phyloP scores from a whole-genome alignment of 2,113 vertebrate species.

The Plecotus auritus region DNA sequence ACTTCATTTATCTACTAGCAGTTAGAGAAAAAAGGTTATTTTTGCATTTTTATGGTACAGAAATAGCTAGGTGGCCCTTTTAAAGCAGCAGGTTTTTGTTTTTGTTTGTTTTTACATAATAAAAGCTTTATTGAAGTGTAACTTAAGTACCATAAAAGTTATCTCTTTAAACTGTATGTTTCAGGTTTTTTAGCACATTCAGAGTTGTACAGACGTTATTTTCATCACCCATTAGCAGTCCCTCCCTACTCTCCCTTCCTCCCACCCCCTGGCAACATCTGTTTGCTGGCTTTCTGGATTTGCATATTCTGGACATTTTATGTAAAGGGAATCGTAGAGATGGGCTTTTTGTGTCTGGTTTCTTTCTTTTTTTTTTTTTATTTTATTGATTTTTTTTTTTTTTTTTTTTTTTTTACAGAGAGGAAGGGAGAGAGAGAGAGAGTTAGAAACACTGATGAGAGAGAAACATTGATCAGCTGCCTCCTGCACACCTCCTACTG shows the following conservation, averaged over 20 bases:
- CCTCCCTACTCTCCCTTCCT: background rate
- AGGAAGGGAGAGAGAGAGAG: too few relatives aligned
- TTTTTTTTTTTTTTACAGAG: too few relatives aligned
- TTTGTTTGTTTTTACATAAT: background rate
- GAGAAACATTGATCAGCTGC: too few relatives aligned
- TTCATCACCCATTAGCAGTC: background rate
- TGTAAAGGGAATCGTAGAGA: background rate
- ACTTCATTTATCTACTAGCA: background rate
- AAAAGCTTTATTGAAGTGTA: background rate
- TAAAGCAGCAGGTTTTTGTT: background rate
- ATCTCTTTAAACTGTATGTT: background rate
- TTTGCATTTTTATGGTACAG: background rate
- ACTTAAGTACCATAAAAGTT: background rate
- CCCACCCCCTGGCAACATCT: background rate
- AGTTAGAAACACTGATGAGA: too few relatives aligned
- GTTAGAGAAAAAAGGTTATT: background rate
- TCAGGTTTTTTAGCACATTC: background rate
- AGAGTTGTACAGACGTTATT: background rate
- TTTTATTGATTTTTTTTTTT: too few relatives aligned
- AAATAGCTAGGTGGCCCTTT: constrained; percentile 30
- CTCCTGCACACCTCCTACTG: too few relatives aligned
- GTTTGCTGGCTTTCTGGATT: background rate
- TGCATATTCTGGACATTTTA: background rate
- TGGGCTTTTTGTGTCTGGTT: background rate
- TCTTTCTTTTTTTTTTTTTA: background rate